Evolutionary conservation across 2,797 vertebrate genomes (phyloP), one percentile per base, ranked within the genome.

Genomic region (Microcaecilia unicolor): DNA sequence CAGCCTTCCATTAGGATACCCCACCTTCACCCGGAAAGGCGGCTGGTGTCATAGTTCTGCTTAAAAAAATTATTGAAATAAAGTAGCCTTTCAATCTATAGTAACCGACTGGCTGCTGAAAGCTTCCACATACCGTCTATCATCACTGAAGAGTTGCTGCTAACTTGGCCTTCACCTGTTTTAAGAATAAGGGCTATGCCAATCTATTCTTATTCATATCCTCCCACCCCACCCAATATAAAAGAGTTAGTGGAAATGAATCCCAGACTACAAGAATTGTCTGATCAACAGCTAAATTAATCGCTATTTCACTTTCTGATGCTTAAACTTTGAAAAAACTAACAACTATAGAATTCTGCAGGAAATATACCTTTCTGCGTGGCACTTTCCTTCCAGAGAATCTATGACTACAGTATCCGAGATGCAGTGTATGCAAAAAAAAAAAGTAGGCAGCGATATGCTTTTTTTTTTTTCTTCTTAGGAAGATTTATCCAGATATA

Each of bases 241-340:
- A n/a, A n/a, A n/a, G n/a, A n/a, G n/a, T n/a, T n/a, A n/a, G n/a
- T n/a, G n/a, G n/a, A n/a, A n/a, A n/a, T n/a, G n/a, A n/a, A n/a
- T n/a, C n/a, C n/a, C n/a, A n/a, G n/a, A n/a, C n/a, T n/a, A n/a
- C n/a, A n/a, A n/a, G n/a, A n/a, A n/a, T n/a, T n/a, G n/a, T n/a
- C n/a, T n/a, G n/a, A n/a, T n/a, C n/a, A n/a, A n/a, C 1, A 4
- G 8, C 20, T 2, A n/a, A n/a, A n/a, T n/a, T n/a, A n/a, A n/a
- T n/a, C n/a, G n/a, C n/a, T n/a, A n/a, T n/a, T n/a, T n/a, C n/a
- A n/a, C n/a, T 16, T 22, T n/a, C 18, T 15, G 23, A 39, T 15
- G 25, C 45, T 53, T 55, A 30, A 61, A 57, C 56, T 55, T 54
- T 31, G 24, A 36, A 12, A 64, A 64, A 56, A 55, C 41, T 39